phyloP scores from a whole-genome alignment of 2,797 vertebrate species.

The Sebastolobus altivelis region DNA sequence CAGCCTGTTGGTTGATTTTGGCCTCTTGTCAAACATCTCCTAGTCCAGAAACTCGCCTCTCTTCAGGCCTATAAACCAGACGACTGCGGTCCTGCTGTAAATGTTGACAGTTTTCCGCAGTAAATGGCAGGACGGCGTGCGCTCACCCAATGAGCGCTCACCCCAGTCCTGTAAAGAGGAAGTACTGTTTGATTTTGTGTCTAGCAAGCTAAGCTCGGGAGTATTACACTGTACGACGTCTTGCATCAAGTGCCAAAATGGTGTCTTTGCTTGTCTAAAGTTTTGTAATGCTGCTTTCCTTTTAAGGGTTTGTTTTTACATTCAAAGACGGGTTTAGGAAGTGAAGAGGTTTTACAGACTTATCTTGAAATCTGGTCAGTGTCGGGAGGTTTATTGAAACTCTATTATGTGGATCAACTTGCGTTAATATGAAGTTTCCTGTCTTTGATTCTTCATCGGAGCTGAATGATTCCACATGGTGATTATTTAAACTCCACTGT shows the following conservation, averaged over 20 bases:
- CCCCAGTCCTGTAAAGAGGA: slow-evolving; percentile 52
- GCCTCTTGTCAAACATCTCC: neutral
- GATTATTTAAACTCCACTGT: slow-evolving; percentile 8
- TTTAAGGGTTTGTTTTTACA: slow-evolving; percentile 68
- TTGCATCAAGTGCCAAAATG: slow-evolving; percentile 34
- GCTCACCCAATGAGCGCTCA: slow-evolving; percentile 42
- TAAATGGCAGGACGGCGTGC: slow-evolving; percentile 52
- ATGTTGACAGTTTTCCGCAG: slow-evolving; percentile 60
- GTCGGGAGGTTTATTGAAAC: slow-evolving; percentile 49
- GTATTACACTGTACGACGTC: neutral
- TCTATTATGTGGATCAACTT: neutral
- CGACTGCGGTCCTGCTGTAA: slow-evolving; percentile 44
- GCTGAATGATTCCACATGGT: neutral
- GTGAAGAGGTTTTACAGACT: slow-evolving; percentile 61
- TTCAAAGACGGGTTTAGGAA: slow-evolving; percentile 49
- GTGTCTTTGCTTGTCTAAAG: slow-evolving; percentile 33
- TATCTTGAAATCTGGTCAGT: slow-evolving; percentile 53
- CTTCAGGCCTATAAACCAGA: slow-evolving; percentile 46
- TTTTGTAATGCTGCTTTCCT: slow-evolving; percentile 47
- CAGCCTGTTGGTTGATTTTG: slow-evolving; percentile 33
- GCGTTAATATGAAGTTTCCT: slow-evolving; percentile 23
- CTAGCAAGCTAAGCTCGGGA: neutral
- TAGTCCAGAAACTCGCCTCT: slow-evolving; percentile 12
- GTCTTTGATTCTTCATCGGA: slow-evolving; percentile 17
- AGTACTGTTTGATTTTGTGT: slow-evolving; percentile 60